A percentile compares a stretch with the other conserved stretches of the same genome.
Conservation (phyloP, 2,888 invertebrate genomes). For the Holacanthella duospinosa region DNA sequence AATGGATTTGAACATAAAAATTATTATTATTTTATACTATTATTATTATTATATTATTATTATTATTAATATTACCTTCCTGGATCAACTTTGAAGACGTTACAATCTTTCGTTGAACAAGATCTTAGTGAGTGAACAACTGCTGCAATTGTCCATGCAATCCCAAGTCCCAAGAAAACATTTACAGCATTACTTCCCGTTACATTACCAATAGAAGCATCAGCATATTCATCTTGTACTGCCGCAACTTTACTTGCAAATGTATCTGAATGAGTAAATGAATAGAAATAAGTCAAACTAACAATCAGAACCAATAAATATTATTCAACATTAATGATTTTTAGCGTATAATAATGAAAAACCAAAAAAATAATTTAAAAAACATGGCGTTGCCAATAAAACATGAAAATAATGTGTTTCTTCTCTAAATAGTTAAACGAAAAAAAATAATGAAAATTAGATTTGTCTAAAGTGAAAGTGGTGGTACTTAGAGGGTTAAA, state of each 20-base stretch:
- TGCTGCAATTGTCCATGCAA: constrained; percentile 97
- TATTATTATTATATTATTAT: too few relatives aligned
- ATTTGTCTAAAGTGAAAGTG: too few relatives aligned
- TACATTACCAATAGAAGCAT: constrained; percentile 79
- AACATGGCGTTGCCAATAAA: too few relatives aligned
- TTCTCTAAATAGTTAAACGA: too few relatives aligned
- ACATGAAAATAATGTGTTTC: too few relatives aligned
- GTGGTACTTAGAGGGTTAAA: too few relatives aligned
- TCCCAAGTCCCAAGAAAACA: constrained; percentile 88
- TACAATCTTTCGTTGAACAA: constrained; percentile 43
- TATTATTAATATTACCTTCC: constrained; percentile 55
- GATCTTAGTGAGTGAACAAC: constrained; percentile 56
- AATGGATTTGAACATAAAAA: too few relatives aligned
- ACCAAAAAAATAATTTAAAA: too few relatives aligned
- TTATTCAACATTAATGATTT: not conserved
- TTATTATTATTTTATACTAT: not conserved
- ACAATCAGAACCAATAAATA: not conserved
- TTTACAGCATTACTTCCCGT: constrained; percentile 99
- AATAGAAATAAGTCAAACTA: too few relatives aligned
- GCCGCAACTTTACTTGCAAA: constrained; percentile 99
- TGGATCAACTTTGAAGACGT: constrained; percentile 55
- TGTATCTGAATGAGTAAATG: constrained; percentile 60
- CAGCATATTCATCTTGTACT: constrained; percentile 92
- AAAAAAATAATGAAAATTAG: too few relatives aligned
- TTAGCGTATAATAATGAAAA: too few relatives aligned